Evolutionary conservation across 2,888 invertebrate genomes (phyloP), one percentile per base, ranked within the genome.

Genomic region (Brassicogethes aeneus): DNA sequence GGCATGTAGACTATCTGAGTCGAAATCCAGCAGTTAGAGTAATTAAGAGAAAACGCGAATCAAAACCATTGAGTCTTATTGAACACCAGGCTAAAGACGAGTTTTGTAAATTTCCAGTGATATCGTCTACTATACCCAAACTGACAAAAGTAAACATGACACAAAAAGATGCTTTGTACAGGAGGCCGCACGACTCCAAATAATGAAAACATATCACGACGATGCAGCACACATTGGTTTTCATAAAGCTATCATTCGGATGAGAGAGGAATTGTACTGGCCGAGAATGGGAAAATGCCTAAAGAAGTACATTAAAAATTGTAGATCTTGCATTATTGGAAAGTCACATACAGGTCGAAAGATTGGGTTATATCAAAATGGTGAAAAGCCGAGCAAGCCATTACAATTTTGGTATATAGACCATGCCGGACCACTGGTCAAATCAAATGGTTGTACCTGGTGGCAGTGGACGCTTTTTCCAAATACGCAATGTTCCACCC

Each of bases 401-500:
- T 29, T 48, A n/a, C 23, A 49, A 7, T 14, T 34, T 2, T 50
- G 44, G 46, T 45, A 50, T 34, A 50, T 47, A 29, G 50, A 47
- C 17, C 46, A 50, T 29, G 50, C 50, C n/a, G 50, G 50, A 15
- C 48, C 50, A 14, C 34, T 50, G 17, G 44, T 47, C 15, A 37
- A 42, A 13, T 49, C 50, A 8, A 36, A 43, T 5, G 32, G 31
- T 12, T 49, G 46, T 15, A 42, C 48, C 10, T n/a, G n/a, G n/a
- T n/a, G n/a, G n/a, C n/a, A n/a, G n/a, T n/a, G n/a, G n/a, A 38
- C 46, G 17, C 41, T 2, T 48, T 44, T 37, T 39, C 46, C 15
- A 43, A 41, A 30, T 44, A 41, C 33, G 40, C 36, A 16, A 32
- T 16, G 34, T 32, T 47, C 12, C 16, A 34, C 14, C 37, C 42